Percentiles rank a stretch among this genome's conserved stretches.
phyloP scores from a whole-genome alignment of 2,113 vertebrate species.

The Helogale parvula region DNA sequence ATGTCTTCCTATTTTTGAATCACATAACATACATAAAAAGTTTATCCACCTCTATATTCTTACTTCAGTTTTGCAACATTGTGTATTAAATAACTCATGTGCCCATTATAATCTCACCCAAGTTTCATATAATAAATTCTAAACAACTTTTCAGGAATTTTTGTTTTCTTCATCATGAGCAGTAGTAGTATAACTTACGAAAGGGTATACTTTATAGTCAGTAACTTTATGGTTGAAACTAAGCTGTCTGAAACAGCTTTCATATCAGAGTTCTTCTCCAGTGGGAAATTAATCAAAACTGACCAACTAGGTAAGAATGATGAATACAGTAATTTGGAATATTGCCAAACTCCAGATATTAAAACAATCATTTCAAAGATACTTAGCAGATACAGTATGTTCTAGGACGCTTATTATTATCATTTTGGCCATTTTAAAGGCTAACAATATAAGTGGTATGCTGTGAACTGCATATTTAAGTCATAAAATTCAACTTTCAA shows the following conservation, averaged over 20 bases:
- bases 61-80: not conserved
- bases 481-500: not conserved
- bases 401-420: not conserved
- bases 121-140: not conserved
- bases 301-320: not conserved
- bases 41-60: not conserved
- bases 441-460: not conserved
- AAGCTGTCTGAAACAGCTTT: not conserved
- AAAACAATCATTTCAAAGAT: not conserved
- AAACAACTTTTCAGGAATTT: not conserved
- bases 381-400: constrained; percentile 35
- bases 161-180: not conserved
- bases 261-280: constrained; percentile 10
- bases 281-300: not conserved
- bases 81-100: not conserved
- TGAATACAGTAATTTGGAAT: not conserved
- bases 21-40: not conserved
- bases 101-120: not conserved
- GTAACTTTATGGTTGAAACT: not conserved
- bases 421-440: not conserved
- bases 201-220: not conserved
- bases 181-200: not conserved
- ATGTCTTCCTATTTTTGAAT: not conserved
- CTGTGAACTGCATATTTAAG: not conserved
- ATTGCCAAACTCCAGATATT: not conserved